These are phyloP conservation scores for Trachymyrmex cornetzi DNA, from an alignment of 1,140 invertebrate species.

Conservation along the genomic window DNA sequence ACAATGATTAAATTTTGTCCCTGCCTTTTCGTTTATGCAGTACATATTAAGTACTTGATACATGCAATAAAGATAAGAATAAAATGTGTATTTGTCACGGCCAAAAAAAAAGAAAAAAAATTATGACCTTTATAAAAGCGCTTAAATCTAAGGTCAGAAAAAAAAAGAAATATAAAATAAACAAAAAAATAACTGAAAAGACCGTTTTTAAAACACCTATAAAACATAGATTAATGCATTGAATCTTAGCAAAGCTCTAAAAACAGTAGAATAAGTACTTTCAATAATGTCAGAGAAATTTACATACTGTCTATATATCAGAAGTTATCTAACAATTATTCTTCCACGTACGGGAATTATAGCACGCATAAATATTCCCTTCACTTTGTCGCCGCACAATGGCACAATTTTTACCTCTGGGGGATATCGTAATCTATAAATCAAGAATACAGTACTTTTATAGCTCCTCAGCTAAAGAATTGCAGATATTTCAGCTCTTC, in stretches of 20 bases:
- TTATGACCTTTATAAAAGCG: constrained; percentile 68
- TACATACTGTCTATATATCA: constrained; percentile 84
- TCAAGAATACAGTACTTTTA: constrained; percentile 73
- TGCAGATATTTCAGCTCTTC: constrained; percentile 75
- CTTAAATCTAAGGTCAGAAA: constrained; percentile 69
- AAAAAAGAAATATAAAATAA: constrained; percentile 46
- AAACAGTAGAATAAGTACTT: constrained; percentile 86
- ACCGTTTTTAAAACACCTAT: constrained; percentile 71
- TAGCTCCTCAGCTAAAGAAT: constrained; percentile 76
- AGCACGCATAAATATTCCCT: constrained; percentile 79
- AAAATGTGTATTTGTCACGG: constrained; percentile 65
- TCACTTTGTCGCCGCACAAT: constrained; percentile 82
- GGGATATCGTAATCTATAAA: constrained; percentile 76
- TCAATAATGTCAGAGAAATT: constrained; percentile 84
- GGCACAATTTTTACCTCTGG: constrained; percentile 81
- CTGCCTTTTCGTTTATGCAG: constrained; percentile 11
- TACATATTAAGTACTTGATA: constrained; percentile 50
- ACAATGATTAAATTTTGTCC: constrained; percentile 33
- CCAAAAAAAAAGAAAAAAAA: constrained; percentile 73
- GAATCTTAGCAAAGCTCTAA: constrained; percentile 84
- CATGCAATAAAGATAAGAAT: constrained; percentile 62
- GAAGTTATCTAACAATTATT: constrained; percentile 83
- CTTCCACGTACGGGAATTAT: constrained; percentile 82
- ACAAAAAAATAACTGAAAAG: constrained; percentile 46
- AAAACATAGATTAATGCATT: constrained; percentile 74